These are phyloP conservation scores for Volucella bombylans DNA, from an alignment of 2,888 invertebrate genomes.

Conservation along the genomic window DNA sequence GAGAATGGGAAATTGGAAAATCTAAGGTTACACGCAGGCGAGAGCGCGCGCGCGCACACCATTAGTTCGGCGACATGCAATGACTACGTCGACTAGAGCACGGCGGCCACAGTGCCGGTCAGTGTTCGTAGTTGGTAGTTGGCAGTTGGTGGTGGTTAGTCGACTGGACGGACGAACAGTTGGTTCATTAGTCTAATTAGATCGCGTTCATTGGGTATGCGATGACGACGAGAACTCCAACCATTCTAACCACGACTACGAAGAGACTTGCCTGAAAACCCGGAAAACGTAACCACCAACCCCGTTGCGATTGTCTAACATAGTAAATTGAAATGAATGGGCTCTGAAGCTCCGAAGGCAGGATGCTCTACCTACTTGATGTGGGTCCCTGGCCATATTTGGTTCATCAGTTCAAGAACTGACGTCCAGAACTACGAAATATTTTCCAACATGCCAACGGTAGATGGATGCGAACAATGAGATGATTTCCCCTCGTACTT, in stretches of 20 bases:
- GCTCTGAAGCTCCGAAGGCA: slow-evolving; percentile 38
- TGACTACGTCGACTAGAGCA: slow-evolving; percentile 4
- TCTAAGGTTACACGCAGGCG: slow-evolving; percentile 56
- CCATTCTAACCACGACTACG: neutral
- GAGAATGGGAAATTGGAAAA: slow-evolving; percentile 69
- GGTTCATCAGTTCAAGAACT: slow-evolving; percentile 5
- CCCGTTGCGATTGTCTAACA: slow-evolving; percentile 61
- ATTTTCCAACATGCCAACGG: neutral
- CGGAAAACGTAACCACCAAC: slow-evolving; percentile 57
- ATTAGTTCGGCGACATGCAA: slow-evolving; percentile 68
- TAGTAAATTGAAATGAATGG: slow-evolving; percentile 63
- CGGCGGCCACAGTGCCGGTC: slow-evolving; percentile 35
- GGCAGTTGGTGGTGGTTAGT: slow-evolving; percentile 53
- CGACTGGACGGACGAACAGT: slow-evolving; percentile 63
- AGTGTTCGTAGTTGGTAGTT: slow-evolving; percentile 39
- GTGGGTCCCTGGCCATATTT: slow-evolving; percentile 24
- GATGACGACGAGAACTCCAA: slow-evolving; percentile 17
- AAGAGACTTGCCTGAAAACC: slow-evolving; percentile 31
- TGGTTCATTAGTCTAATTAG: slow-evolving; percentile 75
- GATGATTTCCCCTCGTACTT: no score
- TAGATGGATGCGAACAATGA: neutral
- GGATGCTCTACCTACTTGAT: slow-evolving; percentile 26
- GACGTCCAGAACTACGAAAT: neutral
- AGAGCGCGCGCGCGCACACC: slow-evolving; percentile 51
- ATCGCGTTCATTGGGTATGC: slow-evolving; percentile 72